These are phyloP conservation scores for Chitala chitala DNA, from an alignment of 2,113 vertebrate species.

Conservation along the genomic window DNA sequence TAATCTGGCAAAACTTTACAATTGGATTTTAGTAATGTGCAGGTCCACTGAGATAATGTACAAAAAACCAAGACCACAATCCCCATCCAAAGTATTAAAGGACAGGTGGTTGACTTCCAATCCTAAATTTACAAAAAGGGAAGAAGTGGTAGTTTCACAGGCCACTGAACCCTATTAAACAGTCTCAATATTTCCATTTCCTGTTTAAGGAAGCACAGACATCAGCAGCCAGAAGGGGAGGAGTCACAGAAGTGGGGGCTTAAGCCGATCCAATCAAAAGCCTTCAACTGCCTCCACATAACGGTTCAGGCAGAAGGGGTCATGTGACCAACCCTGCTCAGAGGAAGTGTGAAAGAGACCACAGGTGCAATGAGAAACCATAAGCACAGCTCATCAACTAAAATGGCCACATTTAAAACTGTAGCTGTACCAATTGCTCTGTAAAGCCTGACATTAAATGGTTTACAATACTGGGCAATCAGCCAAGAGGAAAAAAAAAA, in stretches of 20 bases:
- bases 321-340: background rate
- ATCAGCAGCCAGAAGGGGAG: slow-evolving; percentile 5
- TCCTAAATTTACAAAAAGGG: background rate
- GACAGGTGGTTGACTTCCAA: background rate
- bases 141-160: background rate
- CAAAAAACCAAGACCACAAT: no score
- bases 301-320: background rate
- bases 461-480: background rate
- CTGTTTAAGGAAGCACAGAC: slow-evolving; percentile 35
- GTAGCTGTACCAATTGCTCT: no score
- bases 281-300: background rate
- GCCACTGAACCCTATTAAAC: background rate
- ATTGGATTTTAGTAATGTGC: no score
- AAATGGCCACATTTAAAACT: no score
- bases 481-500: background rate
- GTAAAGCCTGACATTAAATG: no score
- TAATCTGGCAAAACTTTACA: no score
- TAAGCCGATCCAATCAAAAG: background rate
- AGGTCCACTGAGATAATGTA: no score
- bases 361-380: background rate
- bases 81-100: background rate
- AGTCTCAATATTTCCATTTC: slow-evolving; percentile 35
- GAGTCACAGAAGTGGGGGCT: background rate
- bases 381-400: no score
- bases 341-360: background rate